Evolutionary conservation across 2,888 invertebrate species (phyloP), one percentile per base, ranked within the genome.

Genomic region (Platypus cylindrus): DNA sequence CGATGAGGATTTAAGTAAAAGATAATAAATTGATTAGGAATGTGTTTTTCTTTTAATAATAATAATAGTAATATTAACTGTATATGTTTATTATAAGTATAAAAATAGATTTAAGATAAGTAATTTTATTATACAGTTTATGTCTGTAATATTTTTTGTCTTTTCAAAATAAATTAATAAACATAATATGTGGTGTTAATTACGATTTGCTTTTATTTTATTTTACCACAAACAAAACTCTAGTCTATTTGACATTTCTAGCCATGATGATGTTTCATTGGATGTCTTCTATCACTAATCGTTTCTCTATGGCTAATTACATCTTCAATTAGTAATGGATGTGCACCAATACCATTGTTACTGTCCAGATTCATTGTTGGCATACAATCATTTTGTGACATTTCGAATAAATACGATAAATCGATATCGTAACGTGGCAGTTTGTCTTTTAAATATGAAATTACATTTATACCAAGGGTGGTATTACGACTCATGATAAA

Each of bases 361-460:
- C 59, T 53, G 3, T 46, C 49, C 17, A 49, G 56, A 2, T 65
- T 64, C 30, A 41, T 40, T 11, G 67, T 67, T 11, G 59, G 50
- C 2, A 67, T 61, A 44, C 82, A 83, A 43, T 78, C 67, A 1
- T 68, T 67, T 56, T 89, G 87, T 18, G 76, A 69, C 60, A 89
- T 86, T 9, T 79, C 70, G 53, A 87, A 87, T 67, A 87, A 79
- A 56, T 81, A 87, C 17, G 80, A 77, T 40, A 85, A 59, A 53
- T 86, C 85, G n/a, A 89, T 81, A 49, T 84, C 83, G 54, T 86
- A 86, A 46, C 78, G 71, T 0, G 79, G 79, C 24, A 82, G 58
- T 54, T 83, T 83, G 50, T 82, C 82, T 29, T 78, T 65, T n/a
- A 83, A 63, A 54, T 81, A 82, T 15, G 79, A 75, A 60, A 78